phyloP scores from a whole-genome alignment of 2,888 invertebrate species.

The Ferdinandea cuprea region DNA sequence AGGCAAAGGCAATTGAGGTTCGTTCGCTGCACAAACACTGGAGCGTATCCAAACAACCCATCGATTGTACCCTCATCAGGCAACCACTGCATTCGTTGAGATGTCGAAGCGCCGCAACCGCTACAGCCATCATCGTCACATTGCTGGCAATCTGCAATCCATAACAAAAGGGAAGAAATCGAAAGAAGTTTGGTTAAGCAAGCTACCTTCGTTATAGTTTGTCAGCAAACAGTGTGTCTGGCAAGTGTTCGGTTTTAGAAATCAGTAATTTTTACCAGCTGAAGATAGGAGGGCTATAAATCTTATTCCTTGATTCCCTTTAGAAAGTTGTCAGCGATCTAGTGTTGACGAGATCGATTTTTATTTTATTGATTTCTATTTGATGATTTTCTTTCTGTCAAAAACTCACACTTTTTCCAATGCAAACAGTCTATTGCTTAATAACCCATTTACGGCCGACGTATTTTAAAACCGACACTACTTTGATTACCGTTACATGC shows the following conservation, averaged over 20 bases:
- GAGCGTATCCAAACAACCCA: slow-evolving; percentile 66
- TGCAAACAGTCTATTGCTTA: too few relatives aligned
- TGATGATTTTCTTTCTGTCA: too few relatives aligned
- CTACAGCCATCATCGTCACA: slow-evolving; percentile 28
- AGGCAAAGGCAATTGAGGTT: slow-evolving; percentile 69
- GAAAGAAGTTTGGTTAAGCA: neutral
- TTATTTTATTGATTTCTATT: too few relatives aligned
- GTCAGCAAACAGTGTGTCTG: slow-evolving; percentile 7
- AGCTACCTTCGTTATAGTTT: neutral
- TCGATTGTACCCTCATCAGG: slow-evolving; percentile 62
- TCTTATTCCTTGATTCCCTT: too few relatives aligned
- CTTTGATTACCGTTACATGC: too few relatives aligned
- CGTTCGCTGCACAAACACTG: slow-evolving; percentile 62
- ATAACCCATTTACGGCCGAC: too few relatives aligned
- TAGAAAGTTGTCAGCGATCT: too few relatives aligned
- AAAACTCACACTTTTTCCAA: too few relatives aligned
- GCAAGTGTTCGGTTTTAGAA: neutral
- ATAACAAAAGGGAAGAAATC: neutral
- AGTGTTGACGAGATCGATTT: too few relatives aligned
- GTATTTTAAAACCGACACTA: too few relatives aligned
- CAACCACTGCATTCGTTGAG: neutral
- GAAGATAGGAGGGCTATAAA: too few relatives aligned
- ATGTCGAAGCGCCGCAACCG: slow-evolving; percentile 8
- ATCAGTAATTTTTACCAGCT: too few relatives aligned
- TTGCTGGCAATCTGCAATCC: slow-evolving; percentile 4